Conservation (phyloP, 2,113 vertebrate species). For the Pterocles gutturalis region DNA sequence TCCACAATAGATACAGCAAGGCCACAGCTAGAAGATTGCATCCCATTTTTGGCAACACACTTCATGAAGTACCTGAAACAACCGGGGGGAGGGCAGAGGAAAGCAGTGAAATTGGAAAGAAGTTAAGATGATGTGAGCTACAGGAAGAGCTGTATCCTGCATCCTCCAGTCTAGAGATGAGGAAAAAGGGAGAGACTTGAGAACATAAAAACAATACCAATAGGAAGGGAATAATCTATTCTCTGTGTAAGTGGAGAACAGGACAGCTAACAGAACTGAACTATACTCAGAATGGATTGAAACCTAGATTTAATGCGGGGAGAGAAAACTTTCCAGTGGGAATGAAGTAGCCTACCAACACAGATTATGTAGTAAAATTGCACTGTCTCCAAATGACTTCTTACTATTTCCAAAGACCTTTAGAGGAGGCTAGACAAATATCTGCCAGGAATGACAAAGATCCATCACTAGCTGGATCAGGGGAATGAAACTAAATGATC, state of each 20-base stretch:
- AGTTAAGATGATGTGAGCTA: not conserved
- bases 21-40: not conserved
- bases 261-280: not conserved
- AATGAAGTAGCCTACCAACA: not conserved
- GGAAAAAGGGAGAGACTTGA: not conserved
- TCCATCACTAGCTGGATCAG: not conserved
- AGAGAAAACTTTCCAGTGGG: not conserved
- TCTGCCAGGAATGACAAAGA: not conserved
- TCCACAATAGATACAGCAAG: not conserved
- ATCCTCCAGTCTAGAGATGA: not conserved
- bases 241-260: not conserved
- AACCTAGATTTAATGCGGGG: not conserved
- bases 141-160: not conserved
- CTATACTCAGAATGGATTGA: not conserved
- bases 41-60: not conserved
- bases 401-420: not conserved
- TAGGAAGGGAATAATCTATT: not conserved
- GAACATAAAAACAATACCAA: not conserved
- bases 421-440: not conserved
- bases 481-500: slow-evolving; percentile 6
- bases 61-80: not conserved
- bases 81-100: not conserved
- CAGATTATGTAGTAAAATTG: not conserved
- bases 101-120: not conserved
- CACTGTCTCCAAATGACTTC: not conserved